Evolutionary conservation across 2,797 vertebrate species (phyloP).

Genomic region (Avahi laniger): DNA sequence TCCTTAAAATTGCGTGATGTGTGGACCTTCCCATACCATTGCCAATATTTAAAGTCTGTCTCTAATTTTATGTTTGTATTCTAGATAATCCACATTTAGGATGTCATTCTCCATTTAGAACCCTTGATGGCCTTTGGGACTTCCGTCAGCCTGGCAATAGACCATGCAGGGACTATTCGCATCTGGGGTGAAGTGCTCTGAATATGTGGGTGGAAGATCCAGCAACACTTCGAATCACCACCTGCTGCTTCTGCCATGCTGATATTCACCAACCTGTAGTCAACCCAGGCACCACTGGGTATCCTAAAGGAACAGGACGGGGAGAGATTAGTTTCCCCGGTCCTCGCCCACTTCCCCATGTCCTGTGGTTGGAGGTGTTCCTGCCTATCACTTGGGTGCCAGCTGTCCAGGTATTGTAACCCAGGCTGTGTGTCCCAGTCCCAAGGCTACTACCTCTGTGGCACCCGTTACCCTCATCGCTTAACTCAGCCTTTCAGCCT

Average conservation of each 20-base stretch:
- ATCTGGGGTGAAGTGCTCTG: neutral
- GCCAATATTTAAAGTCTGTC: neutral
- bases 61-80: neutral
- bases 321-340: neutral
- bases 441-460: neutral
- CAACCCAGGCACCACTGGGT: neutral
- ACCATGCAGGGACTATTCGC: neutral
- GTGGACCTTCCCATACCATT: neutral
- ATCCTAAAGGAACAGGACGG: neutral
- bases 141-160: neutral
- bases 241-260: neutral
- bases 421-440: neutral
- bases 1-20: neutral
- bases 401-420: neutral
- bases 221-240: neutral
- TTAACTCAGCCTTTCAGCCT: neutral
- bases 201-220: neutral
- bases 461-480: neutral
- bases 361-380: neutral
- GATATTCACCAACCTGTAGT: neutral
- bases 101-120: neutral
- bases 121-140: neutral
- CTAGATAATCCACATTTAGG: neutral
- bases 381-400: neutral
- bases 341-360: neutral